These are phyloP conservation scores for Prenolepis imparis DNA, from an alignment of 2,888 invertebrate species.

Conservation along the genomic window DNA sequence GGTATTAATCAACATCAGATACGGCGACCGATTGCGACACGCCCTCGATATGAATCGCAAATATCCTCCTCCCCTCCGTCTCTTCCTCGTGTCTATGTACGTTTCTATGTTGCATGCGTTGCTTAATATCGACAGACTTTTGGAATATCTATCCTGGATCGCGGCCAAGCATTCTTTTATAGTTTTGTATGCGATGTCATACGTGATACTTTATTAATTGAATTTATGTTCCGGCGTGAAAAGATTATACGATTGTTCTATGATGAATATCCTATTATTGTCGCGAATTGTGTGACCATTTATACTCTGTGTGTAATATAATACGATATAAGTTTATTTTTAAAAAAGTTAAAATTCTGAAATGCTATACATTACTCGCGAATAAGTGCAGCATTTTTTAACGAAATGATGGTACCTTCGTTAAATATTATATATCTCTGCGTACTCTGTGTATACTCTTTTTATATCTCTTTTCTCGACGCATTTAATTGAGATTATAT, in stretches of 20 bases:
- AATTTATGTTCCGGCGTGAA: neutral
- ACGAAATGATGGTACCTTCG: neutral
- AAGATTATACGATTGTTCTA: neutral
- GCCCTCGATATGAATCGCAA: conserved; percentile 36
- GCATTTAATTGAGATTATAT: conserved; percentile 14
- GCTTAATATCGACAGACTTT: conserved; percentile 3
- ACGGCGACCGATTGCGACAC: conserved; percentile 38
- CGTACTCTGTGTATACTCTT: neutral
- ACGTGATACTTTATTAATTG: neutral
- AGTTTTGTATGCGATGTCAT: neutral
- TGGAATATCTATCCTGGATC: neutral
- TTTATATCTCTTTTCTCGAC: neutral
- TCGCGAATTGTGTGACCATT: neutral
- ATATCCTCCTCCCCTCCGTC: neutral
- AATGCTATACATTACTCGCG: neutral
- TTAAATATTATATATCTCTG: neutral
- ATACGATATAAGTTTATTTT: neutral
- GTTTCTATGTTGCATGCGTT: neutral
- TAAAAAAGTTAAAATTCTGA: neutral
- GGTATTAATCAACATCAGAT: conserved; percentile 49
- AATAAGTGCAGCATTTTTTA: neutral
- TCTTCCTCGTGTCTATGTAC: neutral
- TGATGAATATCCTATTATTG: too few species aligned
- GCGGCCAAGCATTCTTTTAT: neutral
- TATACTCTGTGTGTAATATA: neutral